Evolutionary conservation across 2,888 invertebrate genomes (phyloP).

Genomic region (Dolichomitus sp.): DNA sequence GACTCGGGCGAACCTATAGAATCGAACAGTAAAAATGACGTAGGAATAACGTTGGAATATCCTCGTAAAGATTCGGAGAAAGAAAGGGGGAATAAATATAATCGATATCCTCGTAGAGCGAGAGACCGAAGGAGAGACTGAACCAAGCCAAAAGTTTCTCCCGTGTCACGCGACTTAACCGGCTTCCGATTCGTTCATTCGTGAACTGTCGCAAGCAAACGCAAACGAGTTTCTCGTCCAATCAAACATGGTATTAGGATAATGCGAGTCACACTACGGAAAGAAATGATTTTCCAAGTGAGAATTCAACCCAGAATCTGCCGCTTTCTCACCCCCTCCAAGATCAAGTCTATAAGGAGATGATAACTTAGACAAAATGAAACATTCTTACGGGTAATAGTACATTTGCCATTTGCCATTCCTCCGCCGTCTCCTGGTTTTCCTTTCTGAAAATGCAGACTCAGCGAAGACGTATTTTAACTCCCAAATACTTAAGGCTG

Average conservation of each 20-base stretch:
- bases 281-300: neutral
- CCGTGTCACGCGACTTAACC: slow-evolving; percentile 39
- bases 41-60: slow-evolving; percentile 11
- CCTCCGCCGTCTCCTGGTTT: too few species aligned
- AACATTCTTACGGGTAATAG: too few species aligned
- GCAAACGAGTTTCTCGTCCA: slow-evolving; percentile 6
- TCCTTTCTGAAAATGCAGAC: too few species aligned
- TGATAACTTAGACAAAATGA: too few species aligned
- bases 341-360: too few species aligned
- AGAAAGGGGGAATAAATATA: neutral
- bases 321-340: too few species aligned
- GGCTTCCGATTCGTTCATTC: slow-evolving; percentile 30
- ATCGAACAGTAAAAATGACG: slow-evolving; percentile 24
- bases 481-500: neutral
- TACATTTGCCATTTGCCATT: too few species aligned
- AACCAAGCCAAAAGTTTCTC: slow-evolving; percentile 29
- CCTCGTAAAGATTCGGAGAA: neutral
- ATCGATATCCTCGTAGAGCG: slow-evolving; percentile 4
- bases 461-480: neutral
- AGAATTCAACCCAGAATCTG: neutral
- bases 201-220: slow-evolving; percentile 12
- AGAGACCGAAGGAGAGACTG: neutral
- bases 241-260: slow-evolving; percentile 29
- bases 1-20: slow-evolving; percentile 1
- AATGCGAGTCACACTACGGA: slow-evolving; percentile 1